These are phyloP conservation scores for Platanista minor DNA, from an alignment of 2,113 vertebrate species.

Conservation along the genomic window DNA sequence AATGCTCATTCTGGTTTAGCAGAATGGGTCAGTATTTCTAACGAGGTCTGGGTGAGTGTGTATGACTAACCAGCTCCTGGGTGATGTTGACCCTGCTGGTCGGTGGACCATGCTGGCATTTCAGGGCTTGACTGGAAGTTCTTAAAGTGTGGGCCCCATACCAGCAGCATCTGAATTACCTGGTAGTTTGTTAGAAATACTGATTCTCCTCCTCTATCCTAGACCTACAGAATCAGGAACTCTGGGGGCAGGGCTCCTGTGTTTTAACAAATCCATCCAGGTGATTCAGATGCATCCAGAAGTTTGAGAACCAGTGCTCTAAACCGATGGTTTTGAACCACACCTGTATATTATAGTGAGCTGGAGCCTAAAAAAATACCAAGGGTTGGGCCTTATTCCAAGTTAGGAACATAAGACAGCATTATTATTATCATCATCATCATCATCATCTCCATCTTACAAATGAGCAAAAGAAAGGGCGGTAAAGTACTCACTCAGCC, in stretches of 20 bases:
- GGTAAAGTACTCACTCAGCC: neutral
- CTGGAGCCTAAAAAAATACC: neutral
- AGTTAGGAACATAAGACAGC: neutral
- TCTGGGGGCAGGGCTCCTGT: rapidly evolving
- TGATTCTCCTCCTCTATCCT: neutral
- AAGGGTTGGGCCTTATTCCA: neutral
- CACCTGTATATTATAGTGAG: neutral
- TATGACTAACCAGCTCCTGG: neutral
- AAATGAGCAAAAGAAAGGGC: neutral
- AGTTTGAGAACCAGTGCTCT: neutral
- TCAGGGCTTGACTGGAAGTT: neutral
- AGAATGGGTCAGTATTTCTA: neutral
- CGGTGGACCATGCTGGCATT: neutral
- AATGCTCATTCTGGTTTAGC: neutral
- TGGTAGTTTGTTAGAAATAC: neutral
- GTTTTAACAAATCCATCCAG: neutral
- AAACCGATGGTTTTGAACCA: neutral
- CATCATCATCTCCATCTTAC: neutral
- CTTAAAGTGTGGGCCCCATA: neutral
- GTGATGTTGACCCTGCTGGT: neutral
- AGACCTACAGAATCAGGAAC: neutral
- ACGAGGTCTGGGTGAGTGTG: neutral
- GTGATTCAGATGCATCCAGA: neutral
- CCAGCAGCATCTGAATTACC: neutral
- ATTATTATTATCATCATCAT: neutral